Conservation (phyloP, 2,113 vertebrate species). For the Perccottus glenii region DNA sequence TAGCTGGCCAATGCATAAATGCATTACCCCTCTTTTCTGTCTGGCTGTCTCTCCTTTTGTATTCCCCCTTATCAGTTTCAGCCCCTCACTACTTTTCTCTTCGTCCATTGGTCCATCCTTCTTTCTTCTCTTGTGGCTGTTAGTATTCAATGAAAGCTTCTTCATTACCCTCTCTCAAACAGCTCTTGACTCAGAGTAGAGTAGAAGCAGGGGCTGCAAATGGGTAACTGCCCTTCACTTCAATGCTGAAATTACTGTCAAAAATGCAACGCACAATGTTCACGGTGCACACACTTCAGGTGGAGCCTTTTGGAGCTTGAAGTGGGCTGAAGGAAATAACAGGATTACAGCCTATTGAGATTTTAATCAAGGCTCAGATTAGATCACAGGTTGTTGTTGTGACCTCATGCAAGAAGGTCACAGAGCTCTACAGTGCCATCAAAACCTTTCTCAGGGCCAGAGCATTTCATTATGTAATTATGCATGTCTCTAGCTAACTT, state of each 20-base stretch:
- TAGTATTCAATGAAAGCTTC: conserved; percentile 56
- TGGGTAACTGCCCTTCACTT: conserved; percentile 4
- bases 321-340: conserved; percentile 62
- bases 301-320: conserved; percentile 25
- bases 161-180: conserved; percentile 36
- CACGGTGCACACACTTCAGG: conserved; percentile 28
- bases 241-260: conserved; percentile 23
- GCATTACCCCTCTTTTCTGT: conserved; percentile 46
- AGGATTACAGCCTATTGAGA: conserved; percentile 51
- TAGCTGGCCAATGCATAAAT: conserved; percentile 70
- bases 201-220: conserved; percentile 30
- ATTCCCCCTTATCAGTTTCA: conserved; percentile 24
- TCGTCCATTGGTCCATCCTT: not conserved
- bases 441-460: conserved; percentile 3
- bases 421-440: conserved; percentile 16
- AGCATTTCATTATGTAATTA: not conserved
- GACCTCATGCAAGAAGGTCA: conserved; percentile 57
- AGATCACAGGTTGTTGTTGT: conserved; percentile 37
- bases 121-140: conserved; percentile 26
- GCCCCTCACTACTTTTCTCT: conserved; percentile 33
- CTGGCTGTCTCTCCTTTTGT: conserved; percentile 44
- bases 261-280: conserved; percentile 31
- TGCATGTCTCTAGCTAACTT: conserved; percentile 9
- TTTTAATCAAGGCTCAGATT: conserved; percentile 58
- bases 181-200: conserved; percentile 45